Evolutionary conservation across 2,797 vertebrate species (phyloP).

Genomic region (Anas bahamensis): DNA sequence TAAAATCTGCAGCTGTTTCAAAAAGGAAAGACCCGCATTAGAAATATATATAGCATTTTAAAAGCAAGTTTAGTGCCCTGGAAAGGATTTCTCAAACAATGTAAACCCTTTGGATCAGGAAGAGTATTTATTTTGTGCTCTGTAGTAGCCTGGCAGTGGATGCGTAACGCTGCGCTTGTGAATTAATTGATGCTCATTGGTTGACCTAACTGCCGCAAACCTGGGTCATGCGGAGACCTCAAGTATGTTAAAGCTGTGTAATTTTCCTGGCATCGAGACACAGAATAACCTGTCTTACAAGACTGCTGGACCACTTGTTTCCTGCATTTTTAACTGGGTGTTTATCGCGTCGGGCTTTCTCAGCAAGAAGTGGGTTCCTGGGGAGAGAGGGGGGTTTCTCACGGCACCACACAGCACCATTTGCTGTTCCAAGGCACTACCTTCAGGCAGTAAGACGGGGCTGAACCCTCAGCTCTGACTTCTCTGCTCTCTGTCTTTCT

Average conservation of each 20-base stretch:
- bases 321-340: not conserved
- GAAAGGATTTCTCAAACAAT: slow-evolving; percentile 10
- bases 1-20: slow-evolving; percentile 41
- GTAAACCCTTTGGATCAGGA: not conserved
- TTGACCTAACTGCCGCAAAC: not conserved
- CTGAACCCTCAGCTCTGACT: not conserved
- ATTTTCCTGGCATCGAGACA: slow-evolving; percentile 30
- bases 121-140: slow-evolving; percentile 25
- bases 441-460: not conserved
- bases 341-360: not conserved
- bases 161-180: not conserved
- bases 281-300: slow-evolving; percentile 45
- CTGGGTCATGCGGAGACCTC: not conserved
- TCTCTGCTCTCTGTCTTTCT: not conserved
- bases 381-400: not conserved
- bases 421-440: not conserved
- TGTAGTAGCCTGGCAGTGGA: not conserved
- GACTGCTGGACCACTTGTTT: not conserved
- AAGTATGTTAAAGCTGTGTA: not conserved
- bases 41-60: slow-evolving; percentile 46
- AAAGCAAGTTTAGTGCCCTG: slow-evolving; percentile 25
- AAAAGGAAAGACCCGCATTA: not conserved
- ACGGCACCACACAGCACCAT: not conserved
- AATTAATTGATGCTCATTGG: not conserved
- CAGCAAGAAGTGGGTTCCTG: not conserved